Evolutionary conservation across 1,140 invertebrate genomes (phyloP).

Genomic region (Cydia pomonella): DNA sequence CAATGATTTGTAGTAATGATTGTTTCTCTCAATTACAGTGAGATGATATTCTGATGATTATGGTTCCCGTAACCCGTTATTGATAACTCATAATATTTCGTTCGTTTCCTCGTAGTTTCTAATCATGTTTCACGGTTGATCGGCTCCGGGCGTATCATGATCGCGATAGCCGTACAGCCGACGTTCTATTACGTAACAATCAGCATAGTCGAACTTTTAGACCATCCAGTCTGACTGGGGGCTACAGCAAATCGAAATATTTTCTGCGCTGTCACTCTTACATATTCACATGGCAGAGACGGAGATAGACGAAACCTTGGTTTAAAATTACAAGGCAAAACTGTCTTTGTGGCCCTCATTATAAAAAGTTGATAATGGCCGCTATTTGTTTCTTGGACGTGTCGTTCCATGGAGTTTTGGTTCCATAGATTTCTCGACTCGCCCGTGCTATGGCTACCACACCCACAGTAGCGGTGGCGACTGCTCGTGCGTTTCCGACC

Average conservation of each 20-base stretch:
- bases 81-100: not conserved
- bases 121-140: constrained; percentile 7
- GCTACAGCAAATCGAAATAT: too few species aligned
- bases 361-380: too few species aligned
- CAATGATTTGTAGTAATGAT: too few species aligned
- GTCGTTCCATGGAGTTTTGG: too few species aligned
- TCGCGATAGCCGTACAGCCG: not conserved
- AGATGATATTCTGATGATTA: not conserved
- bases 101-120: constrained; percentile 10
- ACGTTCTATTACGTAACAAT: not conserved
- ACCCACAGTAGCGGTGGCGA: not conserved
- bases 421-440: not conserved
- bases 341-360: too few species aligned
- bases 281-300: too few species aligned
- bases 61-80: not conserved
- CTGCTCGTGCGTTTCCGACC: constrained; percentile 5
- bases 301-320: too few species aligned
- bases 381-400: too few species aligned
- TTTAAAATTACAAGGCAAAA: too few species aligned
- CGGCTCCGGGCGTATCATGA: constrained; percentile 12
- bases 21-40: not conserved
- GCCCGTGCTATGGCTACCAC: not conserved
- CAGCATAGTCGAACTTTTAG: not conserved
- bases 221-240: not conserved
- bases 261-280: too few species aligned